Evolutionary conservation across 2,797 vertebrate species (phyloP), one percentile per base, ranked within the genome.

Genomic region (Platyrinchus mystaceus): DNA sequence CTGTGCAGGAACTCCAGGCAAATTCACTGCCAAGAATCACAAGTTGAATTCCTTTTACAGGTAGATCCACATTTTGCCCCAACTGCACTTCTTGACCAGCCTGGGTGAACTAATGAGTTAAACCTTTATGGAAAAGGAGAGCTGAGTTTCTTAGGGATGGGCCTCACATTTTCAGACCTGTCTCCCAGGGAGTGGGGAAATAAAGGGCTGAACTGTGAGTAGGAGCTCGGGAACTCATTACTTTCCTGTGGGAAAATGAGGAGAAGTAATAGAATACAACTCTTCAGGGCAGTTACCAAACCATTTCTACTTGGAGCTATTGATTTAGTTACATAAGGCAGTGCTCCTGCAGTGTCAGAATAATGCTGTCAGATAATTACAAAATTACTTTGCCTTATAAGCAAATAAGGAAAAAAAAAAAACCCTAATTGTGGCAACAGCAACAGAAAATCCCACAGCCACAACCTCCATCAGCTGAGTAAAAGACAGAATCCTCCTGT

Each of bases 311-410:
- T 87, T 78, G 50, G 11, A 76, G 79, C 34, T 90, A 84, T 90
- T 88, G 84, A 95, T 95, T 95, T 62, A 73, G 36, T 95, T 95
- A 91, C 50, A 23, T 89, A 94, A 95, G 60, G 58, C 82, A 93
- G 52, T 23, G 80, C 19, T 92, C 63, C 80, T 53, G 84, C 84
- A 68, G 59, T n/a, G 24, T 74, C 81, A 94, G 77, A 89, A 84
- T 67, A 58, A 62, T 76, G 94, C 92, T 37, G 37, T 49, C 76
- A 70, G 52, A 55, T 92, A 93, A 87, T 87, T 92, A 43, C 43
- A 77, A 64, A 92, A 92, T 32, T 0, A 66, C 88, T 93, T 69
- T 60, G 62, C 52, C 50, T 79, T 87, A 34, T 41, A 85, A 91
- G 67, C 62, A 91, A 70, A 68, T 22, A 64, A 71, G 39, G 7